Percentiles rank a stretch among this genome's conserved stretches.
Conservation (phyloP, 2,113 vertebrate genomes). For the Copsychus sechellarum region DNA sequence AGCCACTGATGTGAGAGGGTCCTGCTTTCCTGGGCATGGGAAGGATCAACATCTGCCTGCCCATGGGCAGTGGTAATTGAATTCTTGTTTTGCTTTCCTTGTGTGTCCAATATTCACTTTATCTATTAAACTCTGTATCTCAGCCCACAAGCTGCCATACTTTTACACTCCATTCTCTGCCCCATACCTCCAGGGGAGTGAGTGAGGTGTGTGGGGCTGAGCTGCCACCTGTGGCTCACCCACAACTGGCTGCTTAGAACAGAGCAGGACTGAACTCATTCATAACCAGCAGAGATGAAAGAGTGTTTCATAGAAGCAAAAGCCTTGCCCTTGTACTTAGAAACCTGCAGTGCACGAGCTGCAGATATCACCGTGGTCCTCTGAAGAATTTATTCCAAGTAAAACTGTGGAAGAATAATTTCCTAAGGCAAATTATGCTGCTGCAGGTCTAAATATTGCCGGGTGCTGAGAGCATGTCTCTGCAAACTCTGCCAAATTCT, state of each 20-base stretch:
- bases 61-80: rapidly evolving
- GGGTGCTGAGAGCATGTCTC: background rate
- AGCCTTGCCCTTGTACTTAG: background rate
- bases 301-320: background rate
- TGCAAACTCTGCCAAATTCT: background rate
- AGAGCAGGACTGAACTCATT: background rate
- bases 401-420: background rate
- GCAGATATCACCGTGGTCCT: background rate
- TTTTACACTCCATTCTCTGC: background rate
- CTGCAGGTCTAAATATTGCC: background rate
- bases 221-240: background rate
- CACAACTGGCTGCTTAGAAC: background rate
- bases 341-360: background rate
- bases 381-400: background rate
- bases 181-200: background rate
- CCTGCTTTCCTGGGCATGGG: background rate
- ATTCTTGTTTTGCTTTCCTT: background rate
- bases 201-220: background rate
- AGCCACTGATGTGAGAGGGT: rapidly evolving
- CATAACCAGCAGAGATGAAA: background rate
- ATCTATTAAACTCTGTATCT: background rate
- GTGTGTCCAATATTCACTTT: rapidly evolving
- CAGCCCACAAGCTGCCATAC: background rate
- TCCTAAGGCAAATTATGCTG: background rate
- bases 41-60: background rate